phyloP scores from a whole-genome alignment of 2,113 vertebrate genomes.

The Stegostoma tigrinum region DNA sequence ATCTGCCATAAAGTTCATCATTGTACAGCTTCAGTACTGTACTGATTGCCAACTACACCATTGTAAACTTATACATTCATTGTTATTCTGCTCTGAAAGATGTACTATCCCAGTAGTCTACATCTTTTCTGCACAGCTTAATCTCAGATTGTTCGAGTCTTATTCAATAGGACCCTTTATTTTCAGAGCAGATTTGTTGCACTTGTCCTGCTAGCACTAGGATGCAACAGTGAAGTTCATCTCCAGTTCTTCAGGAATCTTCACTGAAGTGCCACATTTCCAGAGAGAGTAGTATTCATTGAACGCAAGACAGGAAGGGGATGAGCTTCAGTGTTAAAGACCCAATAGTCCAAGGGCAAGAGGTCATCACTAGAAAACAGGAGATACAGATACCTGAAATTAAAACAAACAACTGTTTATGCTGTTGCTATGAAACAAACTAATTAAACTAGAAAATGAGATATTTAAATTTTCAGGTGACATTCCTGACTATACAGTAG shows the following conservation, averaged over 20 bases:
- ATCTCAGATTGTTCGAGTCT: slow-evolving; percentile 16
- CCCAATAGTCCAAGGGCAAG: slow-evolving; percentile 92
- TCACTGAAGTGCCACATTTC: slow-evolving; percentile 78
- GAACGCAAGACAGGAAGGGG: slow-evolving; percentile 87
- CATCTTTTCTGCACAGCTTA: neutral
- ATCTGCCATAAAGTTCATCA: slow-evolving; percentile 7
- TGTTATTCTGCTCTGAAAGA: slow-evolving; percentile 32
- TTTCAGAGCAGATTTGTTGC: neutral
- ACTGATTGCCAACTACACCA: slow-evolving; percentile 35
- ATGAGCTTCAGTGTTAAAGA: slow-evolving; percentile 96
- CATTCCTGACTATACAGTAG: neutral
- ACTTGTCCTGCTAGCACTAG: slow-evolving; percentile 34
- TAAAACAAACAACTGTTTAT: neutral
- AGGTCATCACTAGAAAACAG: slow-evolving; percentile 93
- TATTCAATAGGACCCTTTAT: neutral
- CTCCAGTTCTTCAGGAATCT: slow-evolving; percentile 45
- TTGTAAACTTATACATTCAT: slow-evolving; percentile 33
- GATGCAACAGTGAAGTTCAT: slow-evolving; percentile 34
- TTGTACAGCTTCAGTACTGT: slow-evolving; percentile 25
- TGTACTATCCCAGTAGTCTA: slow-evolving; percentile 15
- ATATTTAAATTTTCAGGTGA: neutral
- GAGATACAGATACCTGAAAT: slow-evolving; percentile 86
- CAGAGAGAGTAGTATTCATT: slow-evolving; percentile 87
- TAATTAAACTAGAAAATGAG: neutral
- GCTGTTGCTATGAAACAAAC: neutral